Evolutionary conservation across 1,140 invertebrate genomes (phyloP).

Genomic region (Euschistus heros): DNA sequence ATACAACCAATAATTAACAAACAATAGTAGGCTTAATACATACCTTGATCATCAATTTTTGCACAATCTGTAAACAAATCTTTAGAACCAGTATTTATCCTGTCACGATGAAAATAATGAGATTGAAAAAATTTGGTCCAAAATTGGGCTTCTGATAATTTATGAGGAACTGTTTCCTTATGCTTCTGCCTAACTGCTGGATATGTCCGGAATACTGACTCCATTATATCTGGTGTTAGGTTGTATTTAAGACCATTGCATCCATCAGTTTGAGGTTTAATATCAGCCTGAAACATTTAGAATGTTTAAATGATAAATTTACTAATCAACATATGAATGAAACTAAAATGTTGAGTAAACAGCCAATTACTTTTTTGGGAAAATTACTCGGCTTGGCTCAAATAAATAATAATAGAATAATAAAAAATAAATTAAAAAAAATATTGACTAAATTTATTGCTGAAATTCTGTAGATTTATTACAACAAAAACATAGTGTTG

Average conservation of each 20-base stretch:
- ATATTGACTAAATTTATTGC: no score
- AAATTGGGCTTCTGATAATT: constrained; percentile 92
- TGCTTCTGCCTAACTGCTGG: constrained; percentile 97
- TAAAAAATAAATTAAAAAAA: no score
- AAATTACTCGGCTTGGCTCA: no score
- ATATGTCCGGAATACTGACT: constrained; percentile 98
- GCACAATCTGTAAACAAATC: constrained; percentile 95
- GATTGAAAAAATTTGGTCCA: constrained; percentile 99
- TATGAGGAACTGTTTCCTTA: constrained; percentile 87
- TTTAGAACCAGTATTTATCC: constrained; percentile 69
- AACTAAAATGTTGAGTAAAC: no score
- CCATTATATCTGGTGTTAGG: constrained; percentile 91
- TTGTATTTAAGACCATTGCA: constrained; percentile 96
- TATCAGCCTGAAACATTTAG: constrained; percentile 55
- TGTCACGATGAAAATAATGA: constrained; percentile 98
- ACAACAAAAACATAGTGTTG: no score
- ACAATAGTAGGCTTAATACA: constrained; percentile 18
- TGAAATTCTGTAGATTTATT: no score
- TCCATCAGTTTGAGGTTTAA: constrained; percentile 94
- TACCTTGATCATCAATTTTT: constrained; percentile 81
- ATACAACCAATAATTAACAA: not conserved
- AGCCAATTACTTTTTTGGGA: no score
- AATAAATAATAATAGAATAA: no score
- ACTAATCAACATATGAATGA: not conserved
- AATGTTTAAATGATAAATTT: not conserved